A percentile compares a stretch with the other conserved stretches of the same genome.
Conservation (phyloP, 2,888 invertebrate species). For the Chloroclysta siterata region DNA sequence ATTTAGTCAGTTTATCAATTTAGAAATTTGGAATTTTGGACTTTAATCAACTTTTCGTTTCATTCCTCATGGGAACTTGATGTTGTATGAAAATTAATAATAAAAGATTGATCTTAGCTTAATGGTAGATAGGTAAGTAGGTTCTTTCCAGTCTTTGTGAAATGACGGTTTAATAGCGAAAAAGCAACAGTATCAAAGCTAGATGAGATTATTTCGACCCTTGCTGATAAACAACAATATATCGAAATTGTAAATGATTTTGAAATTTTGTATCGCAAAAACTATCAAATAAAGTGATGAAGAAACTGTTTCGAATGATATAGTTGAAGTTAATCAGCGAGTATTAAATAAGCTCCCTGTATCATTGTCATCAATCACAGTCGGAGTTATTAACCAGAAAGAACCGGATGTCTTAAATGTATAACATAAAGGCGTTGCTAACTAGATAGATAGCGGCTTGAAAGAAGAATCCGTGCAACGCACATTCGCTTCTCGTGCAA, state of each 20-base stretch:
- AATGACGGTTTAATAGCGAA: conserved; percentile 36
- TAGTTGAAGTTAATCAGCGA: conserved; percentile 38
- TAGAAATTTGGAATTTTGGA: conserved; percentile 57
- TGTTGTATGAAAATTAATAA: conserved; percentile 68
- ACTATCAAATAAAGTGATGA: conserved; percentile 17
- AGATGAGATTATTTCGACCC: conserved; percentile 36
- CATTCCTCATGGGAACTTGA: conserved; percentile 82
- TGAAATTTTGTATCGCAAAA: conserved; percentile 13
- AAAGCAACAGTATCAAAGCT: conserved; percentile 41
- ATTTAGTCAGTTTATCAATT: conserved; percentile 49
- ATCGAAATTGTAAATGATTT: conserved; percentile 30
- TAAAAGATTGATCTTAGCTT: conserved; percentile 76
- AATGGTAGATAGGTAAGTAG: conserved; percentile 64
- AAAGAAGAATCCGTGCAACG: conserved; percentile 84
- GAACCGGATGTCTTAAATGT: conserved; percentile 74
- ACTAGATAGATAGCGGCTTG: conserved; percentile 84
- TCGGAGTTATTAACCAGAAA: conserved; percentile 60
- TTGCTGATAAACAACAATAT: conserved; percentile 36
- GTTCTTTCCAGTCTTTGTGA: conserved; percentile 69
- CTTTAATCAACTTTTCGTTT: conserved; percentile 78
- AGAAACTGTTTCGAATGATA: conserved; percentile 24
- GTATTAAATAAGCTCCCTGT: conserved; percentile 37
- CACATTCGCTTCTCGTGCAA: conserved; percentile 85
- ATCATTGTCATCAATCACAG: conserved; percentile 35
- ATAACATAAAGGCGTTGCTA: conserved; percentile 80